Evolutionary conservation across 1,140 invertebrate genomes (phyloP), one percentile per base, ranked within the genome.

Genomic region (Luehdorfia chinensis): DNA sequence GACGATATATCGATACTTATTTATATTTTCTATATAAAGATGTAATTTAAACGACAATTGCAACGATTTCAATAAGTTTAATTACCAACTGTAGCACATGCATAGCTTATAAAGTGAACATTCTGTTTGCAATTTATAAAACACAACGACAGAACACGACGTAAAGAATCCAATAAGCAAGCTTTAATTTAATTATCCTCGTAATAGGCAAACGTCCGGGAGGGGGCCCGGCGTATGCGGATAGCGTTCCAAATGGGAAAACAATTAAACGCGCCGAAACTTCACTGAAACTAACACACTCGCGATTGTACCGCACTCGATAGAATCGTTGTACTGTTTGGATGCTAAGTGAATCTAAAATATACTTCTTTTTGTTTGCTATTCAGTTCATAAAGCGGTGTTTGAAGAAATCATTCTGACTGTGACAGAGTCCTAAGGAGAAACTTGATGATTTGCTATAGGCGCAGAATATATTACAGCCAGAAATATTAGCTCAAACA

Each of bases 251-350:
- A 52, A 71, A 76, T 59, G 63, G 55, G 65, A 65, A 78, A 75
- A 74, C 70, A 75, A 75, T 78, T 75, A 65, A 75, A 70, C 53
- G 43, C 48, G 50, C 50, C 50, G 37, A 59, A 73, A 66, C 55
- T 75, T 67, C 48, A 41, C 47, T 27, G 25, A 51, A 66, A 60
- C 60, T 37, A 63, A 55, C 65, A 60, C 61, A 66, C 56, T 59
- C 48, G 48, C 50, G 41, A 47, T 18, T 45, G 37, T 32, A 37
- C 32, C 46, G 50, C 54, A 47, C 32, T 47, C 53, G 49, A 51
- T 61, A 55, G 44, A 61, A 51, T 66, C 59, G 47, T 39, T 28
- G 37, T 41, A 59, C 39, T 30, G 9, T 59, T 69, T 57, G 50
- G 53, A 60, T 56, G 50, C 53, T 41, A 43, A 31, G 32, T 47